phyloP scores from a whole-genome alignment of 2,888 invertebrate species.

The Drosophila flavopinicola region DNA sequence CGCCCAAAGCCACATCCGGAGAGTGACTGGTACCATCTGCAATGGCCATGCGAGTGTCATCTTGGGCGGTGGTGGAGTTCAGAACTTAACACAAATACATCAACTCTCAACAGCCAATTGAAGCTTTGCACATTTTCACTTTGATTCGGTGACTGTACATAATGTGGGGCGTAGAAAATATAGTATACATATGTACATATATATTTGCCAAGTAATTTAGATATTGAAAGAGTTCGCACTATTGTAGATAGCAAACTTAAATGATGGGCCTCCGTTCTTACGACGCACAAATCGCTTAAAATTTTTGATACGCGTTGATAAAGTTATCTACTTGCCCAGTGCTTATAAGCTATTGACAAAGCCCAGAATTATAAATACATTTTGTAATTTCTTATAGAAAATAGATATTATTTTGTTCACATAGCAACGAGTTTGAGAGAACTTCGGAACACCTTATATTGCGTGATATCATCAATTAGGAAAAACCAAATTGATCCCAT shows the following conservation, averaged over 20 bases:
- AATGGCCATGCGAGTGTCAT: conserved; percentile 14
- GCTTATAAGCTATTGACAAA: conserved; percentile 30
- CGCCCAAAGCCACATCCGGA: conserved; percentile 42
- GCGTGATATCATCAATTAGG: background rate
- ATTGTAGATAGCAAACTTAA: conserved; percentile 37
- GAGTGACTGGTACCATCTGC: conserved; percentile 19
- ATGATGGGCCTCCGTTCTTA: conserved; percentile 25
- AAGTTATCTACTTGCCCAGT: conserved; percentile 20
- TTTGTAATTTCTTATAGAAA: conserved; percentile 15
- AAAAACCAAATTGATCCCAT: background rate
- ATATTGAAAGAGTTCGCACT: conserved; percentile 19
- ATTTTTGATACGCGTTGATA: conserved; percentile 47
- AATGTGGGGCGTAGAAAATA: no score
- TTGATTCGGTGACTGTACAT: conserved; percentile 38
- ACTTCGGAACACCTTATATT: background rate
- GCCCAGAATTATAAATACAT: conserved; percentile 35
- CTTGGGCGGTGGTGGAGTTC: background rate
- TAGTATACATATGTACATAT: background rate
- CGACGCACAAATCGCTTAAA: conserved; percentile 37
- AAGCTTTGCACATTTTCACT: background rate
- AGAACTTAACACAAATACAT: background rate
- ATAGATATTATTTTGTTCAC: conserved; percentile 1
- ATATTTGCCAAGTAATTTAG: conserved; percentile 25
- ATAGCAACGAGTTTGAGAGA: conserved; percentile 12
- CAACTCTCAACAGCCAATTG: background rate